Base-by-base conservation (phyloP, 1,140 invertebrate genomes). In the Adoxophyes honmai region DNA sequence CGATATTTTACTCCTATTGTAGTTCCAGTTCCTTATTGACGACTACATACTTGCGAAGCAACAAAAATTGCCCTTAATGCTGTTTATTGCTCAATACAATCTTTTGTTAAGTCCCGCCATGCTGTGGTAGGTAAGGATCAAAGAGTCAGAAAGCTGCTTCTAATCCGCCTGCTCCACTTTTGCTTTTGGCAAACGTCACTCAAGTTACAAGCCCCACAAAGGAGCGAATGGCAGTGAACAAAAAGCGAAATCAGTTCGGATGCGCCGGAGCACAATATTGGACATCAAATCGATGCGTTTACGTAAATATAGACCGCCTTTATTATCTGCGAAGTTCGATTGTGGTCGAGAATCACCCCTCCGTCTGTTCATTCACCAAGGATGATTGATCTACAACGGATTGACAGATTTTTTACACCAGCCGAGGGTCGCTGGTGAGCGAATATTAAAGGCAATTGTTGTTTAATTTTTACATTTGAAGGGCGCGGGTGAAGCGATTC, bases 361-460 rank as follows among this genome's bases (percentile, higher is more conserved):
- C 79, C 66, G 44, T 52, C 74, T 28, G 42, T 48, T 48, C 70
- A 83, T 85, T 86, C 83, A 84, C 62, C 62, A 69, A 73, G 73
- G 65, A 88, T 88, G 85, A 88, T 88, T 88, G 85, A 88, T 88
- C 85, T 84, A 74, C 83, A 63, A 76, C 76, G 80, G 85, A 88
- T 86, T 86, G 85, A 88, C 83, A 86, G 83, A 72, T 86, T 88
- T 88, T 88, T 88, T 86, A 77, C 73, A 81, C 82, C 82, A 86
- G 71, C 66, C 73, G 62, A 73, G 75, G 75, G 73, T 81, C 68
- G 75, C 82, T 72, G 72, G 74, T 75, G 59, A 81, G 77, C 75
- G 75, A 86, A 84, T 88, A 88, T 88, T 88, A 88, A 86, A 88
- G 83, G 85, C 85, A 86, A 88, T 88, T 88, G 85, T 88, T 88